These are phyloP conservation scores for Chromis chromis DNA, from an alignment of 2,797 vertebrate genomes.

Conservation along the genomic window DNA sequence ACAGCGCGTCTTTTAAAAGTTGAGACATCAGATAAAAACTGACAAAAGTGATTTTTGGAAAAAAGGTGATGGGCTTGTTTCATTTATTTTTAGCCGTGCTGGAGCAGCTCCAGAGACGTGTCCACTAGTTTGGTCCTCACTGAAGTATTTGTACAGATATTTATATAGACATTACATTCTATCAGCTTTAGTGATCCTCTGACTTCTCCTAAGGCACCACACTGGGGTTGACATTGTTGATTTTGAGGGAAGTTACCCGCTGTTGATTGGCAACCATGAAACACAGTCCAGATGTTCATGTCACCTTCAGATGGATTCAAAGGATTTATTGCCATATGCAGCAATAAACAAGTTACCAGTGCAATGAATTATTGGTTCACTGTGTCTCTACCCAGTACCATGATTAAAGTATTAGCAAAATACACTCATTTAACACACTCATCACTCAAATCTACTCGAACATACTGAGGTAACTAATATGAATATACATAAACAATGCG, in stretches of 20 bases:
- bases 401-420: too few species aligned
- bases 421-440: too few species aligned
- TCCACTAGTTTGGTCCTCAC: background rate
- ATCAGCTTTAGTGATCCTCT: background rate
- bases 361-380: too few species aligned
- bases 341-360: too few species aligned
- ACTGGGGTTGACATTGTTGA: background rate
- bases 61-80: constrained; percentile 8
- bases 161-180: background rate
- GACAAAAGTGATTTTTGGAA: constrained; percentile 14
- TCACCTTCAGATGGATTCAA: too few species aligned
- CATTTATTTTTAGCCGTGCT: constrained; percentile 18
- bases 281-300: background rate
- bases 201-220: background rate
- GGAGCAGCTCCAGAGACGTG: background rate
- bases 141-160: constrained; percentile 9
- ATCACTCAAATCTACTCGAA: too few species aligned
- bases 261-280: background rate
- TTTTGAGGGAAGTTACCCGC: background rate
- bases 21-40: constrained; percentile 14
- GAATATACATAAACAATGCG: too few species aligned
- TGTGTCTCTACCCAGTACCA: too few species aligned
- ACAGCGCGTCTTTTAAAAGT: constrained; percentile 16
- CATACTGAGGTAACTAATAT: too few species aligned
- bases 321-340: too few species aligned